Evolutionary conservation across 2,113 vertebrate species (phyloP), one percentile per base, ranked within the genome.

Genomic region (Myanophis thanlyinensis): DNA sequence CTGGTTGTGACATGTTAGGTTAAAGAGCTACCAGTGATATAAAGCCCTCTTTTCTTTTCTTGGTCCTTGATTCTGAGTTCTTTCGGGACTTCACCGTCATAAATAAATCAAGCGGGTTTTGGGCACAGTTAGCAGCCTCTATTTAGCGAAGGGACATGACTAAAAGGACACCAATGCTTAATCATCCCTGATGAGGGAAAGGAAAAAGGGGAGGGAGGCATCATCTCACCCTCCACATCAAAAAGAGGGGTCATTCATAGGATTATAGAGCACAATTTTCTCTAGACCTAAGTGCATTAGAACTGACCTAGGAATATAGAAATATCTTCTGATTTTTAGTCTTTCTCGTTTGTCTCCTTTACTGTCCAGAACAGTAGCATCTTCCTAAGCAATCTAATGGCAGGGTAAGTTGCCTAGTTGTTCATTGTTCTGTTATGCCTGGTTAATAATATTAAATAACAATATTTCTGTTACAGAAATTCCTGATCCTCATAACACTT

Each of bases 141-240:
- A 84, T 93, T 94, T 96, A 95, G 94, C 86, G 95, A 95, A 94
- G 95, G 52, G 94, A 20, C 96, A 95, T 96, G 95, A 95, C 95
- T 95, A 91, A 96, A 96, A 92, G 95, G 97, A 97, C 96, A 96
- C 94, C 93, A 96, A 97, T 97, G 94, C 95, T 96, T 97, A 97
- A 97, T 97, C 94, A 96, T 93, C 91, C 73, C 18, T 9, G 73
- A 22, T 94, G 11, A 12, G 47, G 4, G 18, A 30, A 22, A 3
- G 80, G 6, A 20, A 46, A 40, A n/a, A 47, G 52, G n/a, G 56
- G 47, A 25, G 30, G 30, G 30, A 87, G 54, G 25, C 3, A 56
- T 9, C 27, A 48, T 62, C 85, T 49, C 30, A 93, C 91, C 94
- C 95, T 67, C 95, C 86, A 93, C 93, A 92, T 95, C 95, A 94